Base-by-base conservation (phyloP, 2,797 vertebrate species). In the Chelonia mydas region DNA sequence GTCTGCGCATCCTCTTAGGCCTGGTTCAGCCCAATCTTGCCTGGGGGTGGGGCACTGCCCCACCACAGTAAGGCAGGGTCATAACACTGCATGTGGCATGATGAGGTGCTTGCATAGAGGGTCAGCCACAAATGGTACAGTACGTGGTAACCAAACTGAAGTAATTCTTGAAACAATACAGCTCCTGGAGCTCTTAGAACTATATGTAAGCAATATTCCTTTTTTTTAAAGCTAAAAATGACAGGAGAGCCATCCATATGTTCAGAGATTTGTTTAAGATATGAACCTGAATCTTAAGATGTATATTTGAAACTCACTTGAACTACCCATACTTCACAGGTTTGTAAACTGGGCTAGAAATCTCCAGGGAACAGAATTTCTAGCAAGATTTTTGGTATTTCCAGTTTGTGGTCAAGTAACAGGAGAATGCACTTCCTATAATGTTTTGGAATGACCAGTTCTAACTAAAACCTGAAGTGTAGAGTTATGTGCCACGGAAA, bases 401-500 rank as follows among this genome's bases (percentile, higher is more conserved):
- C 57, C 50, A 41, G 1, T 9, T 81, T 31, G 19, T 7, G 61
- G 9, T 17, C 50, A 81, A 33, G 33, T 9, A 57, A 21, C 21
- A 61, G 49, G 45, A 27, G 31, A 65, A 86, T 41, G 77, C 6
- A 45, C 77, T 57, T 13, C 57, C 51, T 1, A 0, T 6, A 45
- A 2, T 2, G 59, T 86, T 84, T 93, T 55, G 49, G 45, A 41
- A 31, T 45, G 68, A 11, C 54, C 7, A 5, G 12, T 81, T n/a
- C 55, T 33, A 25, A 84, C 33, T 15, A 93, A 93, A 77, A 3
- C 28, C 16, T 2, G 4, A 86, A 51, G 25, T 84, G 11, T 37
- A 77, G 16, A 81, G 84, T 4, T 0, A 37, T 0, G 3, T 28
- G 21, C 33, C n/a, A 68, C 15, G 0, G 2, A 0, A 50, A 27